A percentile compares a stretch with the other conserved stretches of the same genome.
Conservation (phyloP, 2,888 invertebrate species). For the Loripinus fragilis region DNA sequence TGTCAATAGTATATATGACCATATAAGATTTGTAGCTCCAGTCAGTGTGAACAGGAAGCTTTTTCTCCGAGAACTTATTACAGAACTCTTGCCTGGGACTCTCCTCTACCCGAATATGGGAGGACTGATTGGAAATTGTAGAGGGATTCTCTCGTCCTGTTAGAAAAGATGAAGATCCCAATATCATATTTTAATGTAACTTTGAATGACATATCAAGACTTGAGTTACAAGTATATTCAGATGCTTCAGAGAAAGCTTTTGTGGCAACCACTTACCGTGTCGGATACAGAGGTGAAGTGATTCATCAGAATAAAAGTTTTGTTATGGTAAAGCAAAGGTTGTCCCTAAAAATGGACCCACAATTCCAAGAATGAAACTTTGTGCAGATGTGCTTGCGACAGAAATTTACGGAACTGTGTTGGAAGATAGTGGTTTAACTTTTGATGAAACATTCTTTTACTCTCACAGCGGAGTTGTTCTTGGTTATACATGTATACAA, state of each 20-base stretch:
- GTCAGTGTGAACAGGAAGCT: constrained; percentile 36
- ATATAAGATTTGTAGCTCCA: constrained; percentile 37
- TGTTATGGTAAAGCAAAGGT: constrained; percentile 63
- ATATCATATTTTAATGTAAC: constrained; percentile 19
- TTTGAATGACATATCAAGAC: not conserved
- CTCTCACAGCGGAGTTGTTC: constrained; percentile 55
- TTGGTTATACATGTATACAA: constrained; percentile 58
- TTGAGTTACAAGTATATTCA: constrained; percentile 44
- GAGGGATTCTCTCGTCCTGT: constrained; percentile 16
- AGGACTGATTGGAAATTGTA: constrained; percentile 46
- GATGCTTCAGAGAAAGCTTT: constrained; percentile 67
- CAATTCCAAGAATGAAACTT: constrained; percentile 62
- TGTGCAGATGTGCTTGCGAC: constrained; percentile 59
- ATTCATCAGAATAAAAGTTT: constrained; percentile 37
- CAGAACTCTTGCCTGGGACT: constrained; percentile 58
- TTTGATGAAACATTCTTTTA: constrained; percentile 37
- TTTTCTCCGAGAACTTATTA: constrained; percentile 52
- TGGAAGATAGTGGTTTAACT: constrained; percentile 27
- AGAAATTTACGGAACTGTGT: constrained; percentile 44
- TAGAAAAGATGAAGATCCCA: constrained; percentile 33
- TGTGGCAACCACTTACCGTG: constrained; percentile 59
- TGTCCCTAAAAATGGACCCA: constrained; percentile 50
- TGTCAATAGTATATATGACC: constrained; percentile 42
- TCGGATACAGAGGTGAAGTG: constrained; percentile 2
- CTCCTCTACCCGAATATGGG: constrained; percentile 45